A percentile compares a stretch with the other conserved stretches of the same genome.
phyloP scores from a whole-genome alignment of 2,113 vertebrate species.

The Pseudolaguvia tuberculata region DNA sequence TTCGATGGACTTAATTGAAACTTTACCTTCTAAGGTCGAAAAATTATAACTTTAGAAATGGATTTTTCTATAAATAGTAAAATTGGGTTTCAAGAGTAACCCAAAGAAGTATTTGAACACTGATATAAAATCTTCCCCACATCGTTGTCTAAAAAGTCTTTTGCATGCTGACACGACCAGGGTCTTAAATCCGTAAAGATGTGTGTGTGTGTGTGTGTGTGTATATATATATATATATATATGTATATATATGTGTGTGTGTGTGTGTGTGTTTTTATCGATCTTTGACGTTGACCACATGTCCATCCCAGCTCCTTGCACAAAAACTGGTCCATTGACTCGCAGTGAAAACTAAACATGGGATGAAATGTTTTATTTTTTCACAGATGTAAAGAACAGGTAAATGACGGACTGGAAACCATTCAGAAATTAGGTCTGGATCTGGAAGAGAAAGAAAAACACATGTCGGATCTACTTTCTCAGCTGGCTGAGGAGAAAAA shows the following conservation, averaged over 20 bases:
- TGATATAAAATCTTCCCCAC: no score
- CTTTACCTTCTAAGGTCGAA: no score
- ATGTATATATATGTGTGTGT: no score
- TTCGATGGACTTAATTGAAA: neutral
- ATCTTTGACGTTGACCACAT: no score
- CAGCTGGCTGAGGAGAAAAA: constrained; percentile 72
- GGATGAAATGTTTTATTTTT: neutral
- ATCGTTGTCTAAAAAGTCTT: neutral
- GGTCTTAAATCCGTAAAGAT: no score
- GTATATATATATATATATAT: no score
- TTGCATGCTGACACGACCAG: neutral
- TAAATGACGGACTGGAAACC: constrained; percentile 57
- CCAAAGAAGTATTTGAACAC: neutral
- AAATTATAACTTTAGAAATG: no score
- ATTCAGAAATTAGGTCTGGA: constrained; percentile 58
- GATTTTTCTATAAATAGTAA: no score
- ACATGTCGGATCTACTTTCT: constrained; percentile 68
- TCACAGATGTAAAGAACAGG: constrained; percentile 65
- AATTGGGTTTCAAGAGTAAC: no score
- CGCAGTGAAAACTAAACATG: neutral
- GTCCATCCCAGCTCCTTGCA: no score
- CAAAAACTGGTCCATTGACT: no score
- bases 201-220: neutral
- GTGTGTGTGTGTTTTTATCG: no score
- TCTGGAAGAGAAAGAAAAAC: constrained; percentile 70